phyloP scores from a whole-genome alignment of 2,888 invertebrate genomes.

The Hyles lineata region DNA sequence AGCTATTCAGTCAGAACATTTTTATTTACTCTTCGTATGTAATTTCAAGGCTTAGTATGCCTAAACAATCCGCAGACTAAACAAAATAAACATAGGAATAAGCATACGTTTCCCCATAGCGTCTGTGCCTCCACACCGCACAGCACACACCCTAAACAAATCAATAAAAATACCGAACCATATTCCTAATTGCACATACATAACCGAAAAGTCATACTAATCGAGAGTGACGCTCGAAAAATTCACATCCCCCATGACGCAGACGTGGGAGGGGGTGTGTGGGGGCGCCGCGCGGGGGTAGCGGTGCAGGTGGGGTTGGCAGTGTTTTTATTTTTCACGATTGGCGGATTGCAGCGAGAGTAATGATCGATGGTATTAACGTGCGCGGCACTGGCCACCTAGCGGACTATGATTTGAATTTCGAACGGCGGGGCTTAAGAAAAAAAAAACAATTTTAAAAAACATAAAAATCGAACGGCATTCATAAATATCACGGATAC shows the following conservation, averaged over 20 bases:
- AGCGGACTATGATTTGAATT: conserved; percentile 63
- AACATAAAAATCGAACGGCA: neutral
- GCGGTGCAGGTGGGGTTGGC: conserved; percentile 70
- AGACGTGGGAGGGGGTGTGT: conserved; percentile 52
- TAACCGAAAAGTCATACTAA: conserved; percentile 55
- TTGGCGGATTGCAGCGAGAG: conserved; percentile 83
- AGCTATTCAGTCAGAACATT: neutral
- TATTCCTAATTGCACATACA: conserved; percentile 27
- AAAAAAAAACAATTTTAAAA: conserved; percentile 19
- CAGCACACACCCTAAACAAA: conserved; percentile 20
- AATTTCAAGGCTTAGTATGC: neutral
- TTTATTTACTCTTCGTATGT: neutral
- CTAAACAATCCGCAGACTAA: neutral
- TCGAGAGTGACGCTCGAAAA: conserved; percentile 79
- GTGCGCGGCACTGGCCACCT: conserved; percentile 72
- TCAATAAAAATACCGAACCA: conserved; percentile 25
- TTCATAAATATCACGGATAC: conserved; percentile 12
- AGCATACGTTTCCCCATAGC: neutral
- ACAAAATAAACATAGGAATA: neutral
- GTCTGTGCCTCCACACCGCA: neutral
- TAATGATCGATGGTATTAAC: conserved; percentile 85
- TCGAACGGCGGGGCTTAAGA: conserved; percentile 39
- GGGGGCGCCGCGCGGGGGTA: conserved; percentile 38
- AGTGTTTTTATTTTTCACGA: conserved; percentile 83
- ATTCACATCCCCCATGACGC: conserved; percentile 69